Evolutionary conservation across 2,888 invertebrate genomes (phyloP), one percentile per base, ranked within the genome.

Genomic region (Rotaria macrura): DNA sequence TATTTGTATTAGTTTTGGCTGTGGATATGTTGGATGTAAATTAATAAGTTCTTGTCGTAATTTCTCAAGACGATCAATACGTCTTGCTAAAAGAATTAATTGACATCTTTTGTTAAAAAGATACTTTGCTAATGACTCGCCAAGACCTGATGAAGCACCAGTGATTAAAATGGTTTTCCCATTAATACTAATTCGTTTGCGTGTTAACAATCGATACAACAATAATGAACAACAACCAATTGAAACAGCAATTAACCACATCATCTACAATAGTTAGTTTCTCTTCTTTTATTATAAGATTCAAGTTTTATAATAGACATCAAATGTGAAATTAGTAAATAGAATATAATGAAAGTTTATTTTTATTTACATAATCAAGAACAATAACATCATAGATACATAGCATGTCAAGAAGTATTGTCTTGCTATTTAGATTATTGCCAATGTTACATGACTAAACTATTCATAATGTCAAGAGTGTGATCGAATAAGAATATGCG

Each of bases 401-500:
- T 38, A 40, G 20, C 23, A 74, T 25, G 17, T 49, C n/a, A 23
- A 47, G 72, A 6, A 84, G 84, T 54, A n/a, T 79, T 84, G 7
- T 38, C 40, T 40, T 84, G 84, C 20, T 52, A 65, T 29, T 84
- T 54, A 17, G 85, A 84, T 72, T 74, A 86, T 34, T 65, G 1
- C 85, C 85, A n/a, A 86, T 47, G 85, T 84, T 10, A 43, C n/a
- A 14, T 84, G 85, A n/a, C 84, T 72, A 52, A 84, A 86, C 12
- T 84, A 86, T 55, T 40, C 23, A 47, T 89, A 90, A 86, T 89
- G 89, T 17, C 85, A 86, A 40, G 84, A 43, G 89, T 91, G 92
- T 86, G 91, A 88, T 86, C 91, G 90, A 54, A 89, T 89, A 55
- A 89, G 88, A 72, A 93, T 91, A 88, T 92, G 92, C 84, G 89